Evolutionary conservation across 2,113 vertebrate species (phyloP), one percentile per base, ranked within the genome.

Genomic region (Martes martes): DNA sequence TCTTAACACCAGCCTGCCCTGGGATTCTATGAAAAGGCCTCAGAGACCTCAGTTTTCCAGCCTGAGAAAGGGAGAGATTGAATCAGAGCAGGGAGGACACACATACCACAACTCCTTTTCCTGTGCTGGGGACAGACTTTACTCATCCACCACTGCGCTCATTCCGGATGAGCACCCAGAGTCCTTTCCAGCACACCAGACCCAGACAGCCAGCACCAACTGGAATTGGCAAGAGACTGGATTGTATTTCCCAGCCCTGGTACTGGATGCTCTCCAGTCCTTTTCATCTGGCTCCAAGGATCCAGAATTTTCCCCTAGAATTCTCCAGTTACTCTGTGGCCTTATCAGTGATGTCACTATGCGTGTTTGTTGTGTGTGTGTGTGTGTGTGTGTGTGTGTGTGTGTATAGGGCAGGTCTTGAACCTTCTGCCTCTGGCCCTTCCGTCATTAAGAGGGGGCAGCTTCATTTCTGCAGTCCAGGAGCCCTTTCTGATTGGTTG

Each of bases 181-280:
- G 78, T 89, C 50, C 36, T 79, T 59, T 74, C 36, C 31, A 11
- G 55, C n/a, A 45, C 57, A 18, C 59, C 42, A 67, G 61, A 89
- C 28, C 21, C 82, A 95, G 69, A 78, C 45, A 65, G 52, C 36
- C 50, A 6, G 63, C 73, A 83, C 57, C 76, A 24, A 0, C 0
- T 0, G 1, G 31, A 97, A 55, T 42, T 97, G 97, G 92, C 97
- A 94, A 57, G 57, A 94, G 84, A n/a, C 39, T 2, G 6, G 16
- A 55, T 61, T 28, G 45, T 42, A 31, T 76, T 83, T 96, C 95
- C 87, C 96, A 87, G 4, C 85, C 80, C 47, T 79, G 90, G 79
- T 87, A 74, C 97, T 96, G 97, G 94, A 71, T 81, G 69, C 74
- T 65, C 87, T 98, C 96, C 97, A 97, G 76, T n/a, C 45, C 95